These are phyloP conservation scores for Pelobates cultripes DNA, from an alignment of 2,797 vertebrate genomes.

Conservation along the genomic window DNA sequence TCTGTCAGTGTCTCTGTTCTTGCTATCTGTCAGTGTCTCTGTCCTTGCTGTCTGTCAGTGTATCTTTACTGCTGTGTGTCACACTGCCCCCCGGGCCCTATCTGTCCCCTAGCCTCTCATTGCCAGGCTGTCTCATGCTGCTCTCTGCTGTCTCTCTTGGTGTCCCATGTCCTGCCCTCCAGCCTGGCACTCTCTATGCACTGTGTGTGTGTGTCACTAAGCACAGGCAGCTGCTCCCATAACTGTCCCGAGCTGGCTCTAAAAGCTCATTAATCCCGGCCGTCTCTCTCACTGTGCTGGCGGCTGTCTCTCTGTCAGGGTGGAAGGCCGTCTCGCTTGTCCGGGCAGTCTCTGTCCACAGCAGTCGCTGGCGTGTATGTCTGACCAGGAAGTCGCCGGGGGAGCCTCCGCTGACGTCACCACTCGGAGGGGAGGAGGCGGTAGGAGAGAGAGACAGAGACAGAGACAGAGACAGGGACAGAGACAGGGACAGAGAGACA, in stretches of 20 bases:
- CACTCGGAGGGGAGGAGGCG: background rate
- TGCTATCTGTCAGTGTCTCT: background rate
- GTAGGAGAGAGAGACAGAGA: background rate
- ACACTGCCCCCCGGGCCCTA: background rate
- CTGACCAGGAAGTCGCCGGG: slow-evolving; percentile 44
- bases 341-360: slow-evolving; percentile 3
- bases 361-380: slow-evolving; percentile 7
- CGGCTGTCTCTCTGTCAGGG: background rate
- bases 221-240: background rate
- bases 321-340: background rate
- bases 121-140: background rate
- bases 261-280: background rate
- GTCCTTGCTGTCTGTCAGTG: background rate
- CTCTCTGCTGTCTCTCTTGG: background rate
- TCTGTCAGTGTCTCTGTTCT: background rate
- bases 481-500: background rate
- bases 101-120: background rate
- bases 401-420: slow-evolving; percentile 40
- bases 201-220: too few relatives aligned
- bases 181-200: background rate
- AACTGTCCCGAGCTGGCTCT: background rate
- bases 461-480: background rate
- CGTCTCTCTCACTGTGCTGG: background rate
- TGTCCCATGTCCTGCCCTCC: background rate
- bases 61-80: background rate